phyloP scores from a whole-genome alignment of 2,888 invertebrate genomes.

The Syrphus vitripennis region DNA sequence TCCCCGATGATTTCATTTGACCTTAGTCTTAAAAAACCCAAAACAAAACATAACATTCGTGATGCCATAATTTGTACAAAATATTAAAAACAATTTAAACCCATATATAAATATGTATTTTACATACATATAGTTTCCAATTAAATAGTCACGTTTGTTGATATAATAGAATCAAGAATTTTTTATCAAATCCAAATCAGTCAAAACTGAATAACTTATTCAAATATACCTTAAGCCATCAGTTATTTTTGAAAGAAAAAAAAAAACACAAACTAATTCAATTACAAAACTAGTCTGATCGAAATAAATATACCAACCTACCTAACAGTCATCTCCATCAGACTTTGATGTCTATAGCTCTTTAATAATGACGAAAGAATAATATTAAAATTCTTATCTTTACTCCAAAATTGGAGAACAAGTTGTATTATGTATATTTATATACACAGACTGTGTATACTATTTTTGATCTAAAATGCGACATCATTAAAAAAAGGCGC shows the following conservation, averaged over 20 bases:
- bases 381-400: conserved; percentile 19
- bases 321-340: not conserved
- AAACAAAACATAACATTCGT: not conserved
- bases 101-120: not conserved
- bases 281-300: not conserved
- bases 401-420: not conserved
- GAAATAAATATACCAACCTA: not conserved
- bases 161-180: not conserved
- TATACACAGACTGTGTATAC: not conserved
- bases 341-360: not conserved
- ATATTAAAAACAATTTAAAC: not conserved
- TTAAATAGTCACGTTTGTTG: not conserved
- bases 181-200: not conserved
- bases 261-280: not conserved
- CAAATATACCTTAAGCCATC: not conserved
- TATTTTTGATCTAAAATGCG: not conserved
- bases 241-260: not conserved
- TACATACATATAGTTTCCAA: not conserved
- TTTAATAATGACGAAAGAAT: not conserved
- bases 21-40: not conserved
- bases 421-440: not conserved
- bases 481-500: conserved; percentile 17
- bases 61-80: not conserved
- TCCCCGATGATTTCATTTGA: not conserved
- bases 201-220: conserved; percentile 20